Percentiles rank a stretch among this genome's conserved stretches.
Conservation (phyloP, 1,140 invertebrate species). For the Coenobita brevimanus region DNA sequence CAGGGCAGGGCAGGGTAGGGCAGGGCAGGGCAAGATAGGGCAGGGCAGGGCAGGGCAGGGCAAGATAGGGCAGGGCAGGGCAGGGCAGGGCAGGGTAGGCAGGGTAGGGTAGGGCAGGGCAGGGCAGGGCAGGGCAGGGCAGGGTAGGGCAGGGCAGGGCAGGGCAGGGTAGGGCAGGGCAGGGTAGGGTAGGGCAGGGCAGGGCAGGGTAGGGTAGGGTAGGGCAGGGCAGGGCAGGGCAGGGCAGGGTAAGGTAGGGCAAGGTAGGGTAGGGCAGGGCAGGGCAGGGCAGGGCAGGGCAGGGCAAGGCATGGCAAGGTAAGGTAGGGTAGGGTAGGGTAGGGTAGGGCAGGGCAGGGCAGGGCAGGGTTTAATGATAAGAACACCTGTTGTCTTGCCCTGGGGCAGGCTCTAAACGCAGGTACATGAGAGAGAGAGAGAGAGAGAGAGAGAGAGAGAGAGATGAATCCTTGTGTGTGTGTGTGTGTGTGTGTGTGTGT, state of each 20-base stretch:
- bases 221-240: background rate
- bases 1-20: background rate
- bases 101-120: too few species aligned
- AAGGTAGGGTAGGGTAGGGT: background rate
- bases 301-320: too few species aligned
- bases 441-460: background rate
- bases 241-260: background rate
- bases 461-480: too few species aligned
- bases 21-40: background rate
- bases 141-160: too few species aligned
- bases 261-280: background rate
- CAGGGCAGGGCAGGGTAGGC: background rate
- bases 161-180: too few species aligned
- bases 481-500: constrained; percentile 26
- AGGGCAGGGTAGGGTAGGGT: background rate
- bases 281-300: background rate
- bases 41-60: background rate
- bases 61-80: background rate
- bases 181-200: background rate
- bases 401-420: background rate
- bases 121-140: too few species aligned
- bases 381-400: background rate
- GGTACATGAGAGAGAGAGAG: background rate
- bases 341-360: background rate
- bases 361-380: background rate